These are phyloP conservation scores for Carcharodon carcharias DNA, from an alignment of 2,797 vertebrate species.

Conservation along the genomic window DNA sequence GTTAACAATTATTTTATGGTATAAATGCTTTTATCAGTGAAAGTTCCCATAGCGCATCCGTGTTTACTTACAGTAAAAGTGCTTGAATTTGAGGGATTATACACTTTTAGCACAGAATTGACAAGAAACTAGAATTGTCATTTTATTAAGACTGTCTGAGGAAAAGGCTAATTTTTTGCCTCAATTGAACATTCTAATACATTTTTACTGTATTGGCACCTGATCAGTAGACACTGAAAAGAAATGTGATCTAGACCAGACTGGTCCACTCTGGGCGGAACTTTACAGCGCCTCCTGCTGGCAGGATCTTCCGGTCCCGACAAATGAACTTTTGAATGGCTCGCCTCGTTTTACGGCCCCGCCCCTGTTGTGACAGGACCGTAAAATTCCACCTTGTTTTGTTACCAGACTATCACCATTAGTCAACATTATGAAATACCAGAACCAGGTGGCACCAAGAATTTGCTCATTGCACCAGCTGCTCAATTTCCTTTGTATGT, in stretches of 20 bases:
- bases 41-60: not conserved
- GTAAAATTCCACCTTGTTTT: too few relatives aligned
- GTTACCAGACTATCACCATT: not conserved
- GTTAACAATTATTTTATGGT: not conserved
- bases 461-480: too few relatives aligned
- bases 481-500: too few relatives aligned
- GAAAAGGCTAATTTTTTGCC: not conserved
- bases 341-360: too few relatives aligned
- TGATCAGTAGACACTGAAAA: not conserved
- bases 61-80: not conserved
- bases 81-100: not conserved
- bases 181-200: not conserved
- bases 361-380: too few relatives aligned
- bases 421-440: not conserved
- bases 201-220: not conserved
- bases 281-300: too few relatives aligned
- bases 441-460: not conserved
- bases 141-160: not conserved
- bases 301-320: too few relatives aligned
- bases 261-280: not conserved
- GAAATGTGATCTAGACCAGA: not conserved
- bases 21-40: not conserved
- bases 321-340: too few relatives aligned
- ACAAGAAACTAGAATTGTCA: not conserved
- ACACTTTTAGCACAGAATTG: too few relatives aligned